phyloP scores from a whole-genome alignment of 2,888 invertebrate genomes.

The Chloromyia formosa region DNA sequence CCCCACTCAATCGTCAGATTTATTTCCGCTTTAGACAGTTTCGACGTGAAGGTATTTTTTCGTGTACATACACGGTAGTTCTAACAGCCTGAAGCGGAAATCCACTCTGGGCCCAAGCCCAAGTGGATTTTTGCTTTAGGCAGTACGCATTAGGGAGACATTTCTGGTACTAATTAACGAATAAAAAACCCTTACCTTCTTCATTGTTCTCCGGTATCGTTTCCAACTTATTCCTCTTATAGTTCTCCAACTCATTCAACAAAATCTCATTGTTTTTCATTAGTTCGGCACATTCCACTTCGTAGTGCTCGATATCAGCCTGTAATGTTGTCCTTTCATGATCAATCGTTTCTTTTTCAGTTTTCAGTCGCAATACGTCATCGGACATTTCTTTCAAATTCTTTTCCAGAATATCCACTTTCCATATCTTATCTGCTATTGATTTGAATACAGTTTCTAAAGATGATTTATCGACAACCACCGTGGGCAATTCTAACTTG shows the following conservation, averaged over 20 bases:
- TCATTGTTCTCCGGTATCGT: slow-evolving; percentile 78
- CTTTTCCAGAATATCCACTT: slow-evolving; percentile 69
- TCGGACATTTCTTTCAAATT: slow-evolving; percentile 69
- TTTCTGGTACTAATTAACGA: too few species aligned
- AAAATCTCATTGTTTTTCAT: slow-evolving; percentile 77
- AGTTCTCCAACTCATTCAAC: slow-evolving; percentile 72
- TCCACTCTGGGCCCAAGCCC: too few species aligned
- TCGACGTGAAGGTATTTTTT: too few species aligned
- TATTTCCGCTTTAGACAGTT: too few species aligned
- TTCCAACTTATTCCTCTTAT: slow-evolving; percentile 70
- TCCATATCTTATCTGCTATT: slow-evolving; percentile 68
- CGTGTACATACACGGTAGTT: too few species aligned
- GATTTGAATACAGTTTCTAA: slow-evolving; percentile 65
- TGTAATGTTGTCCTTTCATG: slow-evolving; percentile 67
- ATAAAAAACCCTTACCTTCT: slow-evolving; percentile 64
- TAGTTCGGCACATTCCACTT: slow-evolving; percentile 72
- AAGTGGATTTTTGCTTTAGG: too few species aligned
- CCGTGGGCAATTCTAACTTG: slow-evolving; percentile 11
- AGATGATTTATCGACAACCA: slow-evolving; percentile 49
- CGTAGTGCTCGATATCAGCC: slow-evolving; percentile 65
- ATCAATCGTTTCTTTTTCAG: slow-evolving; percentile 66
- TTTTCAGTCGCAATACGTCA: slow-evolving; percentile 62
- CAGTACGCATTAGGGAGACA: too few species aligned
- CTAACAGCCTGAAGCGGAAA: too few species aligned
- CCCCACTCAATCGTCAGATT: too few species aligned